Percentiles rank a stretch among this genome's conserved stretches.
Evolutionary conservation across 2,113 vertebrate species (phyloP).

Genomic region (Pipra filicauda): DNA sequence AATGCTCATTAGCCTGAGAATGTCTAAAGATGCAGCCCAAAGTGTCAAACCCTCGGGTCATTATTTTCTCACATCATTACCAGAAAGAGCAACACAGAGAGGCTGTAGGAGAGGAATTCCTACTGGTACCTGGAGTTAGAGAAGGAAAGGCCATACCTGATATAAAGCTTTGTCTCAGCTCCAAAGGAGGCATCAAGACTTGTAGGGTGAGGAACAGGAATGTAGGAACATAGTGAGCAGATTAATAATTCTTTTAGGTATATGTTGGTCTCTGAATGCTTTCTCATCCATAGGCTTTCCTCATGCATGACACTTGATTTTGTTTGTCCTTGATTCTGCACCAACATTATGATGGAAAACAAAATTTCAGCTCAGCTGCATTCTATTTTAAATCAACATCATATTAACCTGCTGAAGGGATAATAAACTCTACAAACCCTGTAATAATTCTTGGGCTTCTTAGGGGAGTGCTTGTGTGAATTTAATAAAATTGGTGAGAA

Average conservation of each 20-base stretch:
- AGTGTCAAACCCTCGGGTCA: not conserved
- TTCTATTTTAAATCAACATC: not conserved
- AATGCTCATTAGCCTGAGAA: not conserved
- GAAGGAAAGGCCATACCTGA: not conserved
- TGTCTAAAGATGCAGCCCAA: not conserved
- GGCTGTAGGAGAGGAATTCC: not conserved
- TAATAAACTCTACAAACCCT: not conserved
- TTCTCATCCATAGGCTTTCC: not conserved
- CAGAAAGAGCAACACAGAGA: not conserved
- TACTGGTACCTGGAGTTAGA: rapidly evolving
- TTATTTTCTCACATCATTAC: not conserved
- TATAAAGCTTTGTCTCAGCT: not conserved
- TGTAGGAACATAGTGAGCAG: not conserved
- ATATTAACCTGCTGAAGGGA: not conserved
- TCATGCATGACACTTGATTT: not conserved
- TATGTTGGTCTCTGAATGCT: not conserved
- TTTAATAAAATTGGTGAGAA: slow-evolving; percentile 14
- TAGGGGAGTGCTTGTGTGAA: not conserved
- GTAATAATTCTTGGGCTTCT: slow-evolving; percentile 5
- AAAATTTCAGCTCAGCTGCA: not conserved
- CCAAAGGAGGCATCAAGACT: not conserved
- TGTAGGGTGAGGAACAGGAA: not conserved
- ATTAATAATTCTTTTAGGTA: rapidly evolving
- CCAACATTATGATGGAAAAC: not conserved
- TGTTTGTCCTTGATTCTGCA: not conserved